phyloP scores from a whole-genome alignment of 2,113 vertebrate genomes.

The Candoia aspera region DNA sequence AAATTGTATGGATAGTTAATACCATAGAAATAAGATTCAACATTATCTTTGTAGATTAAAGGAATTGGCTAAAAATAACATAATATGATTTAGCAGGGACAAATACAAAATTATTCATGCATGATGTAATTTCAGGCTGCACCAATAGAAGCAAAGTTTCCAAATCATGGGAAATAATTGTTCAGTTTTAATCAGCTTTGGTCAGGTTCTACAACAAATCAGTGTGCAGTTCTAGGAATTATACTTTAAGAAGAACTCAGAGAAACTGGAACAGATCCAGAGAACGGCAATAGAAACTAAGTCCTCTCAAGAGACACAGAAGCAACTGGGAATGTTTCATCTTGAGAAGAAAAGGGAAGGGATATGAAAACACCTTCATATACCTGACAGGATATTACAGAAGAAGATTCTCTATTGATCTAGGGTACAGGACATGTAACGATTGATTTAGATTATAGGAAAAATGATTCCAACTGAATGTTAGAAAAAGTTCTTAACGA shows the following conservation, averaged over 20 bases:
- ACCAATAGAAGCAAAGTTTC: neutral
- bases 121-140: neutral
- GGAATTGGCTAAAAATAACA: neutral
- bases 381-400: neutral
- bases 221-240: neutral
- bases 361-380: neutral
- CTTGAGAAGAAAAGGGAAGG: neutral
- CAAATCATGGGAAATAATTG: neutral
- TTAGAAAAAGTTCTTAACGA: neutral
- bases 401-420: neutral
- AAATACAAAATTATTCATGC: neutral
- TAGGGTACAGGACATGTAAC: neutral
- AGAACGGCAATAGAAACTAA: neutral
- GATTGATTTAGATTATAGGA: neutral
- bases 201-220: neutral
- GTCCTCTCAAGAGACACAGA: neutral
- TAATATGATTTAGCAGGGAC: neutral
- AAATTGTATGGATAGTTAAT: neutral
- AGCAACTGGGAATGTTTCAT: neutral
- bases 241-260: neutral
- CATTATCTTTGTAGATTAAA: neutral
- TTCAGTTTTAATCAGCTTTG: neutral
- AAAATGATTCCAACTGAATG: neutral
- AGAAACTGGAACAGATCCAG: neutral
- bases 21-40: neutral